These are phyloP conservation scores for Hycleus phaleratus DNA, from an alignment of 1,140 invertebrate species.

Conservation along the genomic window DNA sequence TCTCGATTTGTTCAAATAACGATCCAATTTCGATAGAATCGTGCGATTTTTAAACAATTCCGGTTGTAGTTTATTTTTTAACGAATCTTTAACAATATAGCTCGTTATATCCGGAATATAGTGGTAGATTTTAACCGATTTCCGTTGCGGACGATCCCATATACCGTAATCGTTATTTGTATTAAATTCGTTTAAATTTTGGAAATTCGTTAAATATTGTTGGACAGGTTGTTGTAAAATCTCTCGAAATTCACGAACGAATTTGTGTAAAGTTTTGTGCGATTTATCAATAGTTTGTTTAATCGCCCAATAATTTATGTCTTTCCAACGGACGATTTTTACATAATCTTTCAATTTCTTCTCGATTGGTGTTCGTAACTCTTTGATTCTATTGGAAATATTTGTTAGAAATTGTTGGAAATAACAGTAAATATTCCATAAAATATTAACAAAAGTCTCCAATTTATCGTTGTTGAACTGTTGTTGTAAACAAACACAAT, in stretches of 20 bases:
- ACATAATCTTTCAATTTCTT: constrained; percentile 90
- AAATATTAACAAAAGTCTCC: constrained; percentile 54
- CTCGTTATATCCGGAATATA: constrained; percentile 42
- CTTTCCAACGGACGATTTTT: constrained; percentile 93
- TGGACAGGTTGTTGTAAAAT: constrained; percentile 48
- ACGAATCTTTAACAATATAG: not conserved
- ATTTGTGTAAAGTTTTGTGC: constrained; percentile 79
- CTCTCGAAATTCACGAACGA: constrained; percentile 66
- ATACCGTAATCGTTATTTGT: constrained; percentile 34
- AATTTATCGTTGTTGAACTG: constrained; percentile 27
- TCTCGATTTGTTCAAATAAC: constrained; percentile 50
- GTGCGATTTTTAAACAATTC: too few relatives aligned
- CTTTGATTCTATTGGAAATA: constrained; percentile 57
- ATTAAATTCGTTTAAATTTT: constrained; percentile 26
- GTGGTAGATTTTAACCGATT: constrained; percentile 42
- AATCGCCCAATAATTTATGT: constrained; percentile 91
- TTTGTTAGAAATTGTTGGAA: constrained; percentile 69
- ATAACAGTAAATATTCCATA: constrained; percentile 83
- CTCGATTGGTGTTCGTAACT: constrained; percentile 70
- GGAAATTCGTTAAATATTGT: constrained; percentile 40
- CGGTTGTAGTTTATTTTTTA: not conserved
- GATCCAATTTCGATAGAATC: constrained; percentile 28
- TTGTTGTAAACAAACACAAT: constrained; percentile 50
- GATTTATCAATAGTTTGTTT: constrained; percentile 81
- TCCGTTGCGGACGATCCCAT: constrained; percentile 48